Base-by-base conservation (phyloP, 2,888 invertebrate species). In the Ischnura elegans region DNA sequence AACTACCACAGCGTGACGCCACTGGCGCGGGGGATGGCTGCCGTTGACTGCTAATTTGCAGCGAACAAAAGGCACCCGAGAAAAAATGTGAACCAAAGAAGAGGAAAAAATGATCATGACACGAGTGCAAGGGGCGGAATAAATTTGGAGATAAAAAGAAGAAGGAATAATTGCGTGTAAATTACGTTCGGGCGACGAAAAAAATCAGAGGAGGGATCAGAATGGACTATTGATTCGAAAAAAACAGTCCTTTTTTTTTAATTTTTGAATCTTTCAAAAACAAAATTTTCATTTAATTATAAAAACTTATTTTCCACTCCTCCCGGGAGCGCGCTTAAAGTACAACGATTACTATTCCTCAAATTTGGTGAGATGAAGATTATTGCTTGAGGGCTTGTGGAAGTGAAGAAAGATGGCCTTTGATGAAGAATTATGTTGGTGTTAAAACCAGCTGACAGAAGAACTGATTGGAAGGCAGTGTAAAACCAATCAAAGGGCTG, bases 21-120 rank as follows among this genome's bases (percentile, higher is more conserved):
- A 16, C n/a, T n/a, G n/a, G n/a, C n/a, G n/a, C n/a, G n/a, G 76
- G 76, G 76, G 76, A 76, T 36, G 76, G 13, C 76, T 76, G 76
- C 76, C 36, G 76, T 36, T 76, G 76, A 76, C 76, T 76, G 76
- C 76, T 76, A 76, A 76, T 76, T 76, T 36, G 76, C 36, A 25
- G 36, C 25, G 76, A 76, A 76, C 76, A 76, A 76, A 76, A 76
- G 76, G 36, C 4, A 16, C 76, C 76, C 76, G 36, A 16, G 36
- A 4, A 76, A 76, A 76, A 76, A 76, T 13, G 0, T 19, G 13
- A 36, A 61, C 25, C 8, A 61, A 61, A 61, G n/a, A 16, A n/a
- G 61, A 61, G 4, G n/a, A 61, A 25, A n/a, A 25, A 66, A 29
- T 8, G 6, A 51, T 5, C 10, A 25, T 36, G n/a, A 16, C 10